A percentile compares a stretch with the other conserved stretches of the same genome.
These are phyloP conservation scores for Mormyrops attenuatus DNA, from an alignment of 2,797 vertebrate species.

Conservation along the genomic window DNA sequence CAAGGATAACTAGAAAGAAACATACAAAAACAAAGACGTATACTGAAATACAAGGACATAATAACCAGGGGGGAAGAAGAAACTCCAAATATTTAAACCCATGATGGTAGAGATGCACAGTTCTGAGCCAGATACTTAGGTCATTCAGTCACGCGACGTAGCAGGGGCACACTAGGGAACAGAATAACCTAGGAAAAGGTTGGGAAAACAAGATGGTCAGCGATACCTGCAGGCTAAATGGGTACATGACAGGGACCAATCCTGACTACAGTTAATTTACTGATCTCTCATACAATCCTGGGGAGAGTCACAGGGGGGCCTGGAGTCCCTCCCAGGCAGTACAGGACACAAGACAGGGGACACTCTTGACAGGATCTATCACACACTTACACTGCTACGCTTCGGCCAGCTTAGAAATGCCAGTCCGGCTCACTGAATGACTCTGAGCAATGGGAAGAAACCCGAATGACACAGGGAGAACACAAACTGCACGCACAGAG, in stretches of 20 bases:
- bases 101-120: background rate
- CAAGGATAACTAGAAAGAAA: background rate
- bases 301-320: background rate
- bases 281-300: background rate
- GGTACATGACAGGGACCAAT: background rate
- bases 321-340: background rate
- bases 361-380: background rate
- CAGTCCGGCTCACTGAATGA: background rate
- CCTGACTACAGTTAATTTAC: background rate
- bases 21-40: background rate
- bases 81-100: background rate
- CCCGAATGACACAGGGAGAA: background rate
- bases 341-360: background rate
- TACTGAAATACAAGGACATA: background rate
- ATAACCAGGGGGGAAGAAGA: background rate
- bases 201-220: background rate
- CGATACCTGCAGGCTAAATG: background rate
- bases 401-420: background rate
- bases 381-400: background rate
- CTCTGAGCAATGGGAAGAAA: background rate
- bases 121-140: background rate
- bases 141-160: background rate
- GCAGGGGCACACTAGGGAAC: background rate
- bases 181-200: background rate
- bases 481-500: background rate